Percentiles rank a stretch among this genome's conserved stretches.
Conservation (phyloP, 2,797 vertebrate genomes). For the Megaceryle alcyon region DNA sequence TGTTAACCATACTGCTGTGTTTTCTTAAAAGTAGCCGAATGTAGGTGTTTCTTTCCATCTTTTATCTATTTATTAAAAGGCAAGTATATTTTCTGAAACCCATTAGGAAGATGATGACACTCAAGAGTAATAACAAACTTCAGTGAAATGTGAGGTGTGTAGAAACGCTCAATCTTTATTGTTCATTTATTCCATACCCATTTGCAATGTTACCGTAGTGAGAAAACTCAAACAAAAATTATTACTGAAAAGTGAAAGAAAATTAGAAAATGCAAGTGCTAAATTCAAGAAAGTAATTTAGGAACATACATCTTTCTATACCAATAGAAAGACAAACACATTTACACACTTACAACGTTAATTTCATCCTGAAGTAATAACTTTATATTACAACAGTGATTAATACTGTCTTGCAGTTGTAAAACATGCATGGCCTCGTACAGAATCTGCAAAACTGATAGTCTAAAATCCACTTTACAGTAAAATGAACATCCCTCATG, state of each 20-base stretch:
- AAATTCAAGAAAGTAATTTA: background rate
- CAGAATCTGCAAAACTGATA: background rate
- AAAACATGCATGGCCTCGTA: background rate
- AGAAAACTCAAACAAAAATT: background rate
- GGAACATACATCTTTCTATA: background rate
- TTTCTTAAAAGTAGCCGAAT: background rate
- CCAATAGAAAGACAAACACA: background rate
- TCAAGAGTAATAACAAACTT: background rate
- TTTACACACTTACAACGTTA: background rate
- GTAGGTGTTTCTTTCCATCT: background rate
- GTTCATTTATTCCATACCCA: background rate
- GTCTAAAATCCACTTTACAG: background rate
- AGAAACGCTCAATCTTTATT: background rate
- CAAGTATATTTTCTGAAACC: background rate
- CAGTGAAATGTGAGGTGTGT: background rate
- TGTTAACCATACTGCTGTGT: background rate
- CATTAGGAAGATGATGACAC: background rate
- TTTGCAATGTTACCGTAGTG: background rate
- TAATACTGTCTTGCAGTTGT: background rate
- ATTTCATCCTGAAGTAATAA: background rate
- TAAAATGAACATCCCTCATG: background rate
- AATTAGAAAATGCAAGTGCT: background rate
- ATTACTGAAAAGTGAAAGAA: background rate
- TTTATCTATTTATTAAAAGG: background rate
- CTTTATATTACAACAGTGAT: background rate